Evolutionary conservation across 2,888 invertebrate species (phyloP).

Genomic region (Ectropis crepuscularia): DNA sequence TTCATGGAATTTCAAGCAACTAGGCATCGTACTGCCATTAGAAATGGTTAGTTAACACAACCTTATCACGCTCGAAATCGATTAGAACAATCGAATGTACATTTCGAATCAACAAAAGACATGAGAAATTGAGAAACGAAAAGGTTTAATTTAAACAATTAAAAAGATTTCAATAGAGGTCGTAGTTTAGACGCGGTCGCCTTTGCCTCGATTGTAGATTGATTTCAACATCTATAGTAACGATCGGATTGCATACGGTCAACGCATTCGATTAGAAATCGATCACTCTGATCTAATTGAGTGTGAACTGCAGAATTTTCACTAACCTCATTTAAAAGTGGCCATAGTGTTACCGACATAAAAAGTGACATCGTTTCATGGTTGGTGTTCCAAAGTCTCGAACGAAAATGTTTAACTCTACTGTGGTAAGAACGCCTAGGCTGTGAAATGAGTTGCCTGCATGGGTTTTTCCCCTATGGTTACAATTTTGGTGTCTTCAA

Average conservation of each 20-base stretch:
- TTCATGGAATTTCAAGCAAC: conserved; percentile 16
- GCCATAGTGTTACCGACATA: conserved; percentile 2
- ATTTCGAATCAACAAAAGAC: conserved; percentile 20
- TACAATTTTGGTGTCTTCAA: too few relatives aligned
- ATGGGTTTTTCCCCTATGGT: too few relatives aligned
- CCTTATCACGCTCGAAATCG: conserved; percentile 20
- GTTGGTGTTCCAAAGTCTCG: too few relatives aligned
- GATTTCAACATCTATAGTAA: conserved; percentile 34
- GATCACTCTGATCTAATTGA: conserved; percentile 27
- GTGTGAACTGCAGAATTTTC: conserved; percentile 25
- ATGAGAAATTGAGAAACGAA: conserved; percentile 25
- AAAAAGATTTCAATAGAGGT: conserved; percentile 26
- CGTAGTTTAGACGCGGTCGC: conserved; percentile 25
- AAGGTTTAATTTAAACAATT: conserved; percentile 23
- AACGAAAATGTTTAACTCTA: too few relatives aligned
- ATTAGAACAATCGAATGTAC: conserved; percentile 20
- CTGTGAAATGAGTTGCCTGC: too few relatives aligned
- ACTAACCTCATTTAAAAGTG: conserved; percentile 22
- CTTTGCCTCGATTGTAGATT: conserved; percentile 27
- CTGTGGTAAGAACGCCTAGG: too few relatives aligned
- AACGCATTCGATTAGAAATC: conserved; percentile 24
- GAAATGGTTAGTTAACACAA: conserved; percentile 22
- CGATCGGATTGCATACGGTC: conserved; percentile 29
- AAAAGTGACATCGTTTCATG: background rate
- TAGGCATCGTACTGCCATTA: conserved; percentile 20